Conservation (phyloP, 2,888 invertebrate genomes). For the Pollenia labialis region DNA sequence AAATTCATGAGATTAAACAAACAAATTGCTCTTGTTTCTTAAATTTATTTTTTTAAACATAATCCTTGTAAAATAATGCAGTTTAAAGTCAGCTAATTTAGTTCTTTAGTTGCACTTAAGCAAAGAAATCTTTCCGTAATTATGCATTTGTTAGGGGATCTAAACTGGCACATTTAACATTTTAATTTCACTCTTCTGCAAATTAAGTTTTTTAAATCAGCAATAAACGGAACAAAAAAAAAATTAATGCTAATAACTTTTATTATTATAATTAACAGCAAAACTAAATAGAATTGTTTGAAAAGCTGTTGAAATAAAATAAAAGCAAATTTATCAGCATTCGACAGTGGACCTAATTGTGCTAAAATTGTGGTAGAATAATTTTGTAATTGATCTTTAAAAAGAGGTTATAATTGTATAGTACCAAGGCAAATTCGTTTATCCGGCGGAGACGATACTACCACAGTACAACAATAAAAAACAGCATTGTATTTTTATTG, state of each 20-base stretch:
- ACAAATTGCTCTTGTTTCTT: conserved; percentile 1
- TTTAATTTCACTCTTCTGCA: not conserved
- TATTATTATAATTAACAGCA: conserved; percentile 37
- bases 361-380: not conserved
- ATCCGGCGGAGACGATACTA: too few species aligned
- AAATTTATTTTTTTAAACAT: conserved; percentile 19
- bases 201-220: conserved; percentile 31
- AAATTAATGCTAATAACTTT: conserved; percentile 14
- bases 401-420: too few species aligned
- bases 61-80: conserved; percentile 51
- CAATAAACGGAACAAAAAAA: not conserved
- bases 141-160: conserved; percentile 26
- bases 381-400: too few species aligned
- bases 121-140: conserved; percentile 46
- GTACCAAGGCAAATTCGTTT: too few species aligned
- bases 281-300: conserved; percentile 14
- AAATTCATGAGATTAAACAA: not conserved
- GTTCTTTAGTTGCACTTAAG: conserved; percentile 48
- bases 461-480: too few species aligned
- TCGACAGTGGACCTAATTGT: not conserved
- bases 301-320: conserved; percentile 22
- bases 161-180: conserved; percentile 45
- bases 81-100: conserved; percentile 56
- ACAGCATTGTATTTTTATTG: too few species aligned
- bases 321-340: not conserved